phyloP scores from a whole-genome alignment of 2,797 vertebrate genomes.

The Sus cebifrons region DNA sequence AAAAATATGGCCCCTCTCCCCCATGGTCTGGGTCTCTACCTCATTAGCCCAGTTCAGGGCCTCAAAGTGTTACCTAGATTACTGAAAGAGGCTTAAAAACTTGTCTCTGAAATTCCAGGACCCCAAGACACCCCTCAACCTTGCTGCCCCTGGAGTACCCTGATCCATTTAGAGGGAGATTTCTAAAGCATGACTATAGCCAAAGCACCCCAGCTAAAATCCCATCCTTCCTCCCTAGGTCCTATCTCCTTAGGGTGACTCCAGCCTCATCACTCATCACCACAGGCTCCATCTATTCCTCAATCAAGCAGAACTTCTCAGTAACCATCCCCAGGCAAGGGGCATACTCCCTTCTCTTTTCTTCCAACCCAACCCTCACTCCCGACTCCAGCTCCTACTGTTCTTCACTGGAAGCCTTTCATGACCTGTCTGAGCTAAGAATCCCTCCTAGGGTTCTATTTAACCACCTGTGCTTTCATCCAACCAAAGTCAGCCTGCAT shows the following conservation, averaged over 20 bases:
- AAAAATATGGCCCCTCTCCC: not conserved
- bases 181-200: not conserved
- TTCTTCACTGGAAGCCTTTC: not conserved
- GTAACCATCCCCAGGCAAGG: not conserved
- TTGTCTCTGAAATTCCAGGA: not conserved
- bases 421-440: not conserved
- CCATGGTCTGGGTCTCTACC: accelerated
- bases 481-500: not conserved
- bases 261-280: not conserved
- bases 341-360: not conserved
- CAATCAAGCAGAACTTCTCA: not conserved
- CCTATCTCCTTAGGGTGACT: not conserved
- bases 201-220: not conserved
- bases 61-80: not conserved
- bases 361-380: too few relatives aligned
- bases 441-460: not conserved
- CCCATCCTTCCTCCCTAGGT: too few relatives aligned
- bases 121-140: not conserved
- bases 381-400: not conserved
- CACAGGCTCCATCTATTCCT: too few relatives aligned
- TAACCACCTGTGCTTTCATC: not conserved
- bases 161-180: not conserved
- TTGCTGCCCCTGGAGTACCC: not conserved
- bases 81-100: not conserved
- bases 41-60: not conserved